phyloP scores from a whole-genome alignment of 2,888 invertebrate species.

The Embidobia sp. region DNA sequence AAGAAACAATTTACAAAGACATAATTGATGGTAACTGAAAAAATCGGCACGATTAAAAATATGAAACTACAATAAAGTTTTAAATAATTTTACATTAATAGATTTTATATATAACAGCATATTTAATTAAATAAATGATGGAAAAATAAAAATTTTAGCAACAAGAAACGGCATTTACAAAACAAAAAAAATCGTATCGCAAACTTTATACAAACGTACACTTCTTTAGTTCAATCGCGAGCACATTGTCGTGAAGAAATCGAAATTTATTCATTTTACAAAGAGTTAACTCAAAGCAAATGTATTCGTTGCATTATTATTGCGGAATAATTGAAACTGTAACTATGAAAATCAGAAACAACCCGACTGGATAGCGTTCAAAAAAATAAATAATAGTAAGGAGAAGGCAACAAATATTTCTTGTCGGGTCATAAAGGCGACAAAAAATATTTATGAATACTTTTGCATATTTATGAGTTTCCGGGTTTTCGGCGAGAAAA shows the following conservation, averaged over 20 bases:
- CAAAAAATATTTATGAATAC: constrained; percentile 64
- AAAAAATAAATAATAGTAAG: constrained; percentile 39
- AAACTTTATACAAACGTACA: no score
- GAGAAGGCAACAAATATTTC: constrained; percentile 50
- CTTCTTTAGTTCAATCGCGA: background rate
- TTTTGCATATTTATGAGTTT: constrained; percentile 63
- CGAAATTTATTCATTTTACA: constrained; percentile 46
- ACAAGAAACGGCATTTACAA: no score
- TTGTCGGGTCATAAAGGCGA: constrained; percentile 55
- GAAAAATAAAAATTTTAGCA: no score
- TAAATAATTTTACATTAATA: no score
- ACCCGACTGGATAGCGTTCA: constrained; percentile 32
- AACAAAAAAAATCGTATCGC: no score
- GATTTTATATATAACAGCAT: no score
- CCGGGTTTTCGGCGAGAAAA: constrained; percentile 57
- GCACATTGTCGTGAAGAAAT: constrained; percentile 4
- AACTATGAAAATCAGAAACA: constrained; percentile 51
- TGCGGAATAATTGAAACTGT: constrained; percentile 48
- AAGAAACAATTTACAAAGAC: no score
- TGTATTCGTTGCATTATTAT: constrained; percentile 49
- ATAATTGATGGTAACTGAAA: no score
- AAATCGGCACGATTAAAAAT: no score
- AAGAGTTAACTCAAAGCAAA: constrained; percentile 35
- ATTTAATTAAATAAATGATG: no score
- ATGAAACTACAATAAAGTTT: no score